Evolutionary conservation across 2,888 invertebrate species (phyloP).

Genomic region (Pammene fasciana): DNA sequence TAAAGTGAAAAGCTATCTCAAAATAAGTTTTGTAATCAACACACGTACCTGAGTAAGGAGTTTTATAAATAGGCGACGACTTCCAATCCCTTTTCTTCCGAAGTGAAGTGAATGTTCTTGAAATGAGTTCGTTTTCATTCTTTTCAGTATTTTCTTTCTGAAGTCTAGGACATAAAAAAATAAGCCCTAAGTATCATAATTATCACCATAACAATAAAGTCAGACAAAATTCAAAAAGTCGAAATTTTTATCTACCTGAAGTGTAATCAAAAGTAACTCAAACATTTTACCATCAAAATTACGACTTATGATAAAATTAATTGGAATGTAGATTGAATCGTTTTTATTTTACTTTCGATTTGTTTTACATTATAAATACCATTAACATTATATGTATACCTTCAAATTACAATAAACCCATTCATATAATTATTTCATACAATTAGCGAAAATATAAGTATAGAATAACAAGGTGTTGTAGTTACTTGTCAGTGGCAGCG

Average conservation of each 20-base stretch:
- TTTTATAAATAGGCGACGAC: conserved; percentile 49
- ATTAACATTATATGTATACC: no score
- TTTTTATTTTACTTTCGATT: no score
- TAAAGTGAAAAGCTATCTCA: no score
- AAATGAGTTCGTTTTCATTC: conserved; percentile 64
- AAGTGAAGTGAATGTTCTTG: conserved; percentile 50
- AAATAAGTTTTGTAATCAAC: neutral
- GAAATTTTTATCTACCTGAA: no score
- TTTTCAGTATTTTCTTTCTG: conserved; percentile 58
- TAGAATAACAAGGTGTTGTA: neutral
- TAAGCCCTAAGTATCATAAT: neutral
- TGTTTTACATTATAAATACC: no score
- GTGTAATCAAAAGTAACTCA: no score
- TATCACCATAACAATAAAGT: no score
- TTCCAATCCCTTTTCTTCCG: conserved; percentile 65
- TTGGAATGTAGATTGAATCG: no score
- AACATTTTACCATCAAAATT: no score
- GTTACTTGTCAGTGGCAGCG: conserved; percentile 69
- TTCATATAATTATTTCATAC: neutral
- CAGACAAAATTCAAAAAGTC: no score
- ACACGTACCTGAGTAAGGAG: conserved; percentile 62
- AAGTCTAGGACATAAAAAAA: conserved; percentile 50
- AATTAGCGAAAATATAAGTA: neutral
- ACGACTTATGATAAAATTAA: no score
- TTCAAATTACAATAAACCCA: neutral